Percentiles rank a stretch among this genome's conserved stretches.
Conservation (phyloP, 2,113 vertebrate genomes). For the Orthochromis indermauri region DNA sequence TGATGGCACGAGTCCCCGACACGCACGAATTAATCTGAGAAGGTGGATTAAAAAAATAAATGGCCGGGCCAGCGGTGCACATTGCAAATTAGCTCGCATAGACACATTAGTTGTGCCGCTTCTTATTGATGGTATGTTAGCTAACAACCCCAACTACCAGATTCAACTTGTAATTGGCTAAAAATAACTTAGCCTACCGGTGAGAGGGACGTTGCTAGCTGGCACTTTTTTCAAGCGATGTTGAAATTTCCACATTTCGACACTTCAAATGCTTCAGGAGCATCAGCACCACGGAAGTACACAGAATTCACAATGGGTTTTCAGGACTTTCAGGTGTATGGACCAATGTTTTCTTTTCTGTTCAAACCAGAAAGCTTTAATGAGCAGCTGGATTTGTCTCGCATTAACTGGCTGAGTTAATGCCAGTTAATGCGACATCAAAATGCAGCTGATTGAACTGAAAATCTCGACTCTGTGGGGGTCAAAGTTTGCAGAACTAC, state of each 20-base stretch:
- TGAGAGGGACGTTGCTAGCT: background rate
- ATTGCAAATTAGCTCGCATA: background rate
- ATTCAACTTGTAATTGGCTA: background rate
- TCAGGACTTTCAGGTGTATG: background rate
- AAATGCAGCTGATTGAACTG: background rate
- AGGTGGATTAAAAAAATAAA: background rate
- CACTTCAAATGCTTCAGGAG: background rate
- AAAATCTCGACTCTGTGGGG: background rate
- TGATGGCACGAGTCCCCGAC: background rate
- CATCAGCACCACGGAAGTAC: background rate
- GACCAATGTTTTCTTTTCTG: background rate
- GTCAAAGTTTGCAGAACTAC: background rate
- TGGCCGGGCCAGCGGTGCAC: background rate
- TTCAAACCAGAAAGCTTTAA: background rate
- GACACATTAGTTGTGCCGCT: background rate
- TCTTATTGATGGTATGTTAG: background rate
- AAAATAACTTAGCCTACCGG: background rate
- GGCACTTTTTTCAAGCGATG: background rate
- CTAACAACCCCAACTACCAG: background rate
- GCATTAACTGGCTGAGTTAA: background rate
- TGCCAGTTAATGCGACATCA: background rate
- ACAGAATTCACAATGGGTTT: background rate
- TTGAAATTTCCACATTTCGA: background rate
- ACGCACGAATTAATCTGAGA: rapidly evolving
- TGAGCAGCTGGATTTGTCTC: background rate